Conservation (phyloP, 2,888 invertebrate genomes). For the Pocota personata region DNA sequence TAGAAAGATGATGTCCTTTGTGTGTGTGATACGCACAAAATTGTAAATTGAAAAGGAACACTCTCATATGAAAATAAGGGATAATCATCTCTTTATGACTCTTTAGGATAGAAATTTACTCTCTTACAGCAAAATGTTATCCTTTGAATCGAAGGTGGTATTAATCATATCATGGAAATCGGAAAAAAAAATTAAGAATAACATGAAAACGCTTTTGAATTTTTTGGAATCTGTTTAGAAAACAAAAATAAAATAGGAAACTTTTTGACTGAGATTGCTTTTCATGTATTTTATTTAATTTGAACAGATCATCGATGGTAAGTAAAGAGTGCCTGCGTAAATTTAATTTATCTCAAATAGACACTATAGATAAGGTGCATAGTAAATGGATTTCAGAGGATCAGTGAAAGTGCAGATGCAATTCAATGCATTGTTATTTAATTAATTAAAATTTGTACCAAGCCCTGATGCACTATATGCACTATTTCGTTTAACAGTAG, state of each 20-base stretch:
- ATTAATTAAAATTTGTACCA: constrained; percentile 23
- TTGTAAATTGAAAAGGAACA: constrained; percentile 40
- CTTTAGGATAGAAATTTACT: constrained; percentile 47
- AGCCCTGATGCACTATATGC: constrained; percentile 1
- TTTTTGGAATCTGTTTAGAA: neutral
- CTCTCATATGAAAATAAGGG: constrained; percentile 17
- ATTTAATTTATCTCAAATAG: constrained; percentile 27
- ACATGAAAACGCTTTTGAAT: constrained; percentile 1
- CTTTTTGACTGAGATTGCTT: constrained; percentile 1
- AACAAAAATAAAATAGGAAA: neutral
- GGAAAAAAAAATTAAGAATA: neutral
- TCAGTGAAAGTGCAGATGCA: neutral
- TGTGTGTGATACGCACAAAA: constrained; percentile 33
- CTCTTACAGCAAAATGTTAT: constrained; percentile 6
- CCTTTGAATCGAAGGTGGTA: constrained; percentile 22
- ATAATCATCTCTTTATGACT: constrained; percentile 41
- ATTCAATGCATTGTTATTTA: constrained; percentile 16
- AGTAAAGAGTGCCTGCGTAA: neutral
- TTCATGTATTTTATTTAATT: constrained; percentile 12
- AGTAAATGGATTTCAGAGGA: neutral
- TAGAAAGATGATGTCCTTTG: constrained; percentile 28
- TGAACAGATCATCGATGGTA: constrained; percentile 6
- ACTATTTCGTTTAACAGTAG: neutral
- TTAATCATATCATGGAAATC: constrained; percentile 5
- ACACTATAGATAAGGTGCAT: neutral